Conservation (phyloP, 2,888 invertebrate species). For the Philonicus albiceps region DNA sequence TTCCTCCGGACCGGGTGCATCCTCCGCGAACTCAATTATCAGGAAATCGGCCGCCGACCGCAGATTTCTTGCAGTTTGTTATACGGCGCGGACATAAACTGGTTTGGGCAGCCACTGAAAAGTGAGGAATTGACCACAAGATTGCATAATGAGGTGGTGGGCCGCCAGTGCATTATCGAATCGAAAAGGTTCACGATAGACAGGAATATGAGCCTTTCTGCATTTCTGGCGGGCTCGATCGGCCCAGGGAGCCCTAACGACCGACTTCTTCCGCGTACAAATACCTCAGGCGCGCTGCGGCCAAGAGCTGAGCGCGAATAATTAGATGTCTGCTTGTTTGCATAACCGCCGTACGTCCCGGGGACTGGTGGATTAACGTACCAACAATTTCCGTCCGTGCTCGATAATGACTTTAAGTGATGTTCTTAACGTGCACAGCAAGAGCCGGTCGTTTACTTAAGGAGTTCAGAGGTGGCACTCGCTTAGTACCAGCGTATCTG, state of each 20-base stretch:
- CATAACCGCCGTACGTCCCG: slow-evolving; percentile 7
- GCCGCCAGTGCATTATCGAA: slow-evolving; percentile 22
- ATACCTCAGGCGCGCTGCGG: not conserved
- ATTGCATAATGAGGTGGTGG: slow-evolving; percentile 4
- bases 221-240: not conserved
- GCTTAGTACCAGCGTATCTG: not conserved
- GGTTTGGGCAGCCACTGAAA: not conserved
- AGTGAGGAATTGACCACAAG: not conserved
- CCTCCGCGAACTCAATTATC: slow-evolving; percentile 13
- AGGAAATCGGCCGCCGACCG: not conserved
- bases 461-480: slow-evolving; percentile 17
- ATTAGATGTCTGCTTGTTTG: slow-evolving; percentile 31
- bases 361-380: not conserved
- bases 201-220: not conserved
- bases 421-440: not conserved
- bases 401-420: slow-evolving; percentile 34
- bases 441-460: slow-evolving; percentile 19
- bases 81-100: not conserved
- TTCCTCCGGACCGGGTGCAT: not conserved
- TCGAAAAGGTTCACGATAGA: not conserved
- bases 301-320: not conserved
- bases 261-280: slow-evolving; percentile 6
- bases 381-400: slow-evolving; percentile 7
- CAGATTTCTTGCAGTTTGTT: not conserved
- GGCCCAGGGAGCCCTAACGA: not conserved